Evolutionary conservation across 2,797 vertebrate genomes (phyloP).

Genomic region (Gymnoscopelus braueri): DNA sequence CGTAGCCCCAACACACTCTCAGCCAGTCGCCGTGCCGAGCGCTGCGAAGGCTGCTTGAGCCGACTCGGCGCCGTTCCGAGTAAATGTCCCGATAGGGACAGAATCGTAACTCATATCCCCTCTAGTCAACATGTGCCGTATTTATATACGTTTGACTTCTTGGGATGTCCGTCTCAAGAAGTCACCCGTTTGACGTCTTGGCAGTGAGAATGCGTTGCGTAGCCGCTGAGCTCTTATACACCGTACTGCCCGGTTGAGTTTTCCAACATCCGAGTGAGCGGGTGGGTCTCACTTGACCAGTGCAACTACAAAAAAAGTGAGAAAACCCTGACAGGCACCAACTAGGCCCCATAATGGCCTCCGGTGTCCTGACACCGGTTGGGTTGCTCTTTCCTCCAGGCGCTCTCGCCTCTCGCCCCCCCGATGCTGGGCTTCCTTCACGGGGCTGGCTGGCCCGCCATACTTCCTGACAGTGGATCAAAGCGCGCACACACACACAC

Average conservation of each 20-base stretch:
- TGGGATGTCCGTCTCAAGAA: too few species aligned
- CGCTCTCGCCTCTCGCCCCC: slow-evolving; percentile 25
- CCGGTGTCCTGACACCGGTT: slow-evolving; percentile 26
- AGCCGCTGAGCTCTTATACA: slow-evolving; percentile 16
- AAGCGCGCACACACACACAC: slow-evolving; percentile 35
- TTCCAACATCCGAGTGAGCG: slow-evolving; percentile 18
- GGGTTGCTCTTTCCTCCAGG: slow-evolving; percentile 50
- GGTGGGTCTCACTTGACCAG: slow-evolving; percentile 15
- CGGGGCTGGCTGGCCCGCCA: slow-evolving; percentile 29
- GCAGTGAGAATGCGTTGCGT: too few species aligned
- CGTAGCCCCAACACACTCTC: background rate
- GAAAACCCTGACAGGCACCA: slow-evolving; percentile 18
- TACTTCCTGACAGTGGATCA: slow-evolving; percentile 66
- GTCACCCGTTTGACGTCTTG: too few species aligned
- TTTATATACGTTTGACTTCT: too few species aligned
- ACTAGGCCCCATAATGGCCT: slow-evolving; percentile 28
- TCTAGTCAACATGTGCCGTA: too few species aligned
- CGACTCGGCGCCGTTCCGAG: too few species aligned
- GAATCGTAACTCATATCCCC: too few species aligned
- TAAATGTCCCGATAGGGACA: too few species aligned
- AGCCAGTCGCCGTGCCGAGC: too few species aligned
- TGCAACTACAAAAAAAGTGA: slow-evolving; percentile 10
- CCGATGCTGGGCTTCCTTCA: slow-evolving; percentile 34
- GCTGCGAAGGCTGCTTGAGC: too few species aligned
- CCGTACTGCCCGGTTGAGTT: slow-evolving; percentile 18